These are phyloP conservation scores for Moxostoma hubbsi DNA, from an alignment of 2,797 vertebrate genomes.

Conservation along the genomic window DNA sequence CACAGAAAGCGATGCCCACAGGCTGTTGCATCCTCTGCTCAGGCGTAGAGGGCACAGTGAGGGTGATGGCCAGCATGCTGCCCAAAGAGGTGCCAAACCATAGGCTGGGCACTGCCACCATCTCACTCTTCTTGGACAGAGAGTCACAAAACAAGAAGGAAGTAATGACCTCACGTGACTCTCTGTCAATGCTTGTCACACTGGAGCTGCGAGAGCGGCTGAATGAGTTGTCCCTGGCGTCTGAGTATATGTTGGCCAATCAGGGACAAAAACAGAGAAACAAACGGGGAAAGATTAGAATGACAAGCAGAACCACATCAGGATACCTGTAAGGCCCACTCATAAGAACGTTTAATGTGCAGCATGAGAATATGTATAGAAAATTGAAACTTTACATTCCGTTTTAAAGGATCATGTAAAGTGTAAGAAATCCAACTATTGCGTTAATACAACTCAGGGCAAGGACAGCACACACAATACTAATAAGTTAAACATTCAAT, in stretches of 20 bases:
- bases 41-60: slow-evolving; percentile 86
- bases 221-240: slow-evolving; percentile 92
- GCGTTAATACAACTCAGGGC: too few relatives aligned
- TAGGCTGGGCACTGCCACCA: slow-evolving; percentile 80
- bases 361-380: too few relatives aligned
- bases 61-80: slow-evolving; percentile 84
- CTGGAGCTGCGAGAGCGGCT: slow-evolving; percentile 95
- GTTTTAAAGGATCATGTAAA: not conserved
- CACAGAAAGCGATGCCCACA: slow-evolving; percentile 89
- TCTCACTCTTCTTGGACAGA: slow-evolving; percentile 86
- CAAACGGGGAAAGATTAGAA: slow-evolving; percentile 5
- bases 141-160: slow-evolving; percentile 94
- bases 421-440: too few relatives aligned
- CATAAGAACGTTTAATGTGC: too few relatives aligned
- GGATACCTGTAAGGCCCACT: not conserved
- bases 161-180: slow-evolving; percentile 92
- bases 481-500: too few relatives aligned
- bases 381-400: too few relatives aligned
- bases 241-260: slow-evolving; percentile 68
- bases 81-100: slow-evolving; percentile 94
- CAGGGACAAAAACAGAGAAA: slow-evolving; percentile 40
- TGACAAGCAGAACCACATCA: not conserved
- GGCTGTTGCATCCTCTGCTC: slow-evolving; percentile 92
- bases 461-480: too few relatives aligned
- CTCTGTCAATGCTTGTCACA: slow-evolving; percentile 95